Base-by-base conservation (phyloP, 2,113 vertebrate species). In the Pipa parva region DNA sequence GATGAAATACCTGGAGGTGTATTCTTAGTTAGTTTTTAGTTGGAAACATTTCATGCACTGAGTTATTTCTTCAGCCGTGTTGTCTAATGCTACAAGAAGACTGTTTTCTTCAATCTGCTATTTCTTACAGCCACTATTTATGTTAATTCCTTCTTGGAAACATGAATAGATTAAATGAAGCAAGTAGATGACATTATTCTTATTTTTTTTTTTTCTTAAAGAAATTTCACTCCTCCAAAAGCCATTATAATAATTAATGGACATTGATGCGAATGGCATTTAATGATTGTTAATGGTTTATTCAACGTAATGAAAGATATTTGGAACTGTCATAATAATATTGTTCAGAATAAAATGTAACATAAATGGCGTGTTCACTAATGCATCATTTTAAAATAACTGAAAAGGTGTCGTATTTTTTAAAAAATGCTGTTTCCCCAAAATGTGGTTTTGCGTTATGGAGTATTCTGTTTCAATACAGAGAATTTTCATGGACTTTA, bases 1-100 rank as follows among this genome's bases (percentile, higher is more conserved):
- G 76, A 82, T 82, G 71, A 84, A 83, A 85, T 75, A 72, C 67
- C 63, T 81, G 72, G 66, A 51, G 39, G 61, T 76, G 71, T 65
- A 81, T 77, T 51, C 72, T 79, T 79, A 79, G 67, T 80, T 81
- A 79, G 71, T 66, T 33, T 76, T 76, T 49, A 82, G 63, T 39
- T 79, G 63, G 60, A 57, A 74, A 78, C 33, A 74, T 75, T 49
- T 24, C 59, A 79, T 66, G 59, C 52, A 71, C 26, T 13, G 33
- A 5, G 0, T n/a, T 52, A 68, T 70, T 56, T 61, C n/a, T 36
- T 63, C 17, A 2, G 13, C 12, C 20, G 71, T 37, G 27, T 10
- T 33, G 59, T 15, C 62, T 72, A 42, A 5, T 63, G 27, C 20
- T 77, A 17, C 50, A 78, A 28, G 20, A 39, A 77, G 29, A 31